Evolutionary conservation across 2,113 vertebrate species (phyloP).

Genomic region (Zosterops pallidus): DNA sequence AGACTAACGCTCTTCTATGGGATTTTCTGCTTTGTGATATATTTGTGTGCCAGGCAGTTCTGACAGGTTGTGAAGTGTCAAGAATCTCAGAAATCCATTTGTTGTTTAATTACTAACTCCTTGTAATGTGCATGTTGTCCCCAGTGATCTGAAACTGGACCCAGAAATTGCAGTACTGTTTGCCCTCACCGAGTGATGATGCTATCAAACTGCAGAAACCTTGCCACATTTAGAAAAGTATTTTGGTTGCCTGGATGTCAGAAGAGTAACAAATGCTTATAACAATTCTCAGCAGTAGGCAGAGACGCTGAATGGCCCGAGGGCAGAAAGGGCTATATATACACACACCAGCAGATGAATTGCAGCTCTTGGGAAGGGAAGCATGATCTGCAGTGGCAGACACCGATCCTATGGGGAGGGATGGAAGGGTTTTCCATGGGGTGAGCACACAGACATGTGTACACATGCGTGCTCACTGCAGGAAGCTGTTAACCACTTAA

Average conservation of each 20-base stretch:
- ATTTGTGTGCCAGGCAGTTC: neutral
- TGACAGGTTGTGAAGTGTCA: slow-evolving; percentile 26
- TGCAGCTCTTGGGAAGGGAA: neutral
- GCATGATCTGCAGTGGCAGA: neutral
- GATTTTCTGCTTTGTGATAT: slow-evolving; percentile 30
- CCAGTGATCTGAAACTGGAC: neutral
- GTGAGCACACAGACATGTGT: neutral
- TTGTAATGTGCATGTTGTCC: neutral
- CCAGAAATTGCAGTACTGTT: neutral
- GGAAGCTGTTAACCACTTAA: neutral
- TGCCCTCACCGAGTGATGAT: neutral
- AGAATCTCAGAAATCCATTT: slow-evolving; percentile 30
- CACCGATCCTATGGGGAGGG: neutral
- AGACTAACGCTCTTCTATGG: neutral
- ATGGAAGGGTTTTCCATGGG: neutral
- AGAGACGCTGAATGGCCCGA: slow-evolving; percentile 44
- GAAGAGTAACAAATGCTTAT: slow-evolving; percentile 71
- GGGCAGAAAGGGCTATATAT: slow-evolving; percentile 53
- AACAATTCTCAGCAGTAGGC: slow-evolving; percentile 56
- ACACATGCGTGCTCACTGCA: neutral
- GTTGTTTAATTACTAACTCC: slow-evolving; percentile 52
- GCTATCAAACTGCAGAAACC: slow-evolving; percentile 30
- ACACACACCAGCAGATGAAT: slow-evolving; percentile 30
- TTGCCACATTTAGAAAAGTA: slow-evolving; percentile 28
- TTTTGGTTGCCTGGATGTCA: slow-evolving; percentile 51